These are phyloP conservation scores for Plectropomus leopardus DNA, from an alignment of 2,113 vertebrate species.

Conservation along the genomic window DNA sequence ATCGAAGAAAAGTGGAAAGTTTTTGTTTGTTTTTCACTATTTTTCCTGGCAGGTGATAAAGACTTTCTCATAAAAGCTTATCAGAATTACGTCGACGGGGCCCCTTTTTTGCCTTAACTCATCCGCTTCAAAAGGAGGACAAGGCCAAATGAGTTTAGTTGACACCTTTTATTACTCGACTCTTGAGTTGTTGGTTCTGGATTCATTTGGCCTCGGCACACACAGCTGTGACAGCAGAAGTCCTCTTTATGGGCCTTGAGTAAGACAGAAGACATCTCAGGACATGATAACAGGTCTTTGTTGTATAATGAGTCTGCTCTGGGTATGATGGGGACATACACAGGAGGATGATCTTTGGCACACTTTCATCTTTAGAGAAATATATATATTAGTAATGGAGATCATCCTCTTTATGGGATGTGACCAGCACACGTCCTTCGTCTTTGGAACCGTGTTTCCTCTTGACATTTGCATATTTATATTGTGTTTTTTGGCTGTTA, in stretches of 20 bases:
- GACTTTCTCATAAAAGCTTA: slow-evolving; percentile 63
- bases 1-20: slow-evolving; percentile 27
- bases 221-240: not conserved
- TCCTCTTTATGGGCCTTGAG: slow-evolving; percentile 23
- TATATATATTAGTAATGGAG: not conserved
- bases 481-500: slow-evolving; percentile 15
- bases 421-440: slow-evolving; percentile 2
- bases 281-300: not conserved
- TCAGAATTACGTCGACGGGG: slow-evolving; percentile 19
- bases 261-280: not conserved
- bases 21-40: not conserved
- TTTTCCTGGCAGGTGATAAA: slow-evolving; percentile 27
- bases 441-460: not conserved
- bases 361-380: slow-evolving; percentile 23
- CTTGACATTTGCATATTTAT: slow-evolving; percentile 24
- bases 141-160: slow-evolving; percentile 22
- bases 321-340: not conserved
- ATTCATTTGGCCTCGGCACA: slow-evolving; percentile 3
- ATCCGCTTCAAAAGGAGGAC: slow-evolving; percentile 33
- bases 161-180: slow-evolving; percentile 58
- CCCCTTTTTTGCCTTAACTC: slow-evolving; percentile 13
- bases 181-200: slow-evolving; percentile 13
- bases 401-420: slow-evolving; percentile 36
- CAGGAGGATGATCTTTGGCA: slow-evolving; percentile 27
- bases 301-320: slow-evolving; percentile 1